phyloP scores from a whole-genome alignment of 2,113 vertebrate species.

The Datnioides undecimradiatus region DNA sequence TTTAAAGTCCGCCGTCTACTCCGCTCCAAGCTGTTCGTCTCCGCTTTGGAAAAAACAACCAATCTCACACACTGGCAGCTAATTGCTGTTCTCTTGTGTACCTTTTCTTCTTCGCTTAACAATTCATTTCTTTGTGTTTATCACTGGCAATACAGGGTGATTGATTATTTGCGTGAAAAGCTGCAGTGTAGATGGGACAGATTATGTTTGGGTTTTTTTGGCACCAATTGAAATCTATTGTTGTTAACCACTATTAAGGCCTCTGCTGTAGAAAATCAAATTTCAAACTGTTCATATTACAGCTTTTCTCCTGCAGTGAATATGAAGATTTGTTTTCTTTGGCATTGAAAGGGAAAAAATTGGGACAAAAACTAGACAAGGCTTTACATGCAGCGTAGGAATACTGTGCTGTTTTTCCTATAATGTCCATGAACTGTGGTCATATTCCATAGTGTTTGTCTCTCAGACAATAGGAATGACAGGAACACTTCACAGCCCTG shows the following conservation, averaged over 20 bases:
- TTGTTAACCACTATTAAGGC: constrained; percentile 2
- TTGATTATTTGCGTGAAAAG: constrained; percentile 37
- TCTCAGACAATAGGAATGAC: constrained; percentile 24
- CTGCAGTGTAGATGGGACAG: not conserved
- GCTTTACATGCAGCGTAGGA: not conserved
- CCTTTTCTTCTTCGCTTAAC: constrained; percentile 15
- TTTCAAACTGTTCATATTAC: constrained; percentile 6
- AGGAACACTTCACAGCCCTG: constrained; percentile 22
- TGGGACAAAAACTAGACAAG: not conserved
- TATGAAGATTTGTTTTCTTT: constrained; percentile 18
- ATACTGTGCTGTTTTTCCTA: not conserved
- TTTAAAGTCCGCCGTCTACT: constrained; percentile 35
- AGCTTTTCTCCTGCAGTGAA: not conserved
- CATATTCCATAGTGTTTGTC: not conserved
- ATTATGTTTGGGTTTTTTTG: constrained; percentile 11
- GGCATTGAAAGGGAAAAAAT: constrained; percentile 2
- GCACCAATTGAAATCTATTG: constrained; percentile 3
- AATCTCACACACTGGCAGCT: constrained; percentile 28
- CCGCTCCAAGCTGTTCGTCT: constrained; percentile 3
- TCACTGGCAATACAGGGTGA: constrained; percentile 14
- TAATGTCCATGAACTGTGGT: not conserved
- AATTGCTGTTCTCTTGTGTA: constrained; percentile 42
- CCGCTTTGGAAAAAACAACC: not conserved
- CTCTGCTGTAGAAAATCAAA: constrained; percentile 19
- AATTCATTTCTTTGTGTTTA: constrained; percentile 45